Evolutionary conservation across 2,797 vertebrate species (phyloP), one percentile per base, ranked within the genome.

Genomic region (Hozukius guyotensis): DNA sequence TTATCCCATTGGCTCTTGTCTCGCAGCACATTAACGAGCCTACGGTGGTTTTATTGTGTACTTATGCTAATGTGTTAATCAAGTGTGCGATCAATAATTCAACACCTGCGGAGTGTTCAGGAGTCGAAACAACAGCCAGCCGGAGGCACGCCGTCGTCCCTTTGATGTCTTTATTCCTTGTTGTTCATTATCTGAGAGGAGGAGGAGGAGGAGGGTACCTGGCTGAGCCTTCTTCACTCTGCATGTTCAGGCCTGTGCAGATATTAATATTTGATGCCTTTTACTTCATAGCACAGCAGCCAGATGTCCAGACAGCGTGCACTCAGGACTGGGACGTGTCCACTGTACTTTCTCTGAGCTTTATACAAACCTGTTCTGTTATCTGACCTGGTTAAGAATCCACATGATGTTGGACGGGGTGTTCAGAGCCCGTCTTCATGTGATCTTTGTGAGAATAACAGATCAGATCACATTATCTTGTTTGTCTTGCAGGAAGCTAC

Each of bases 61-160:
- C 34, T 76, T 75, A 81, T 92, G 84, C 63, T 88, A 80, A 92
- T 81, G 82, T 77, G 8, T 83, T 92, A 83, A 90, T 92, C 84
- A 88, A 84, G 72, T 76, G 80, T 70, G 65, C 32, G 22, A 83
- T 92, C 78, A 87, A 88, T 93, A 87, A 90, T 92, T 90, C 63
- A 92, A 84, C 71, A 77, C 77, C 81, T 80, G 64, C 76, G 29
- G 62, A 67, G 72, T 27, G 34, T 72, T 86, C 52, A 59, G 72
- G 25, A 56, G 77, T 86, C 80, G 60, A 77, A 85, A 70, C 76
- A 79, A 59, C 68, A 74, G 60, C n/a, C 61, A 71, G 81, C 27
- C 78, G 13, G 64, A 65, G 57, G 72, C 77, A 22, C 75, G 49
- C 63, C 25, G 29, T 53, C 64, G 75, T 63, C 12, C 13, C 65